Conservation (phyloP, 2,888 invertebrate species). For the Tricholauxania praeusta region DNA sequence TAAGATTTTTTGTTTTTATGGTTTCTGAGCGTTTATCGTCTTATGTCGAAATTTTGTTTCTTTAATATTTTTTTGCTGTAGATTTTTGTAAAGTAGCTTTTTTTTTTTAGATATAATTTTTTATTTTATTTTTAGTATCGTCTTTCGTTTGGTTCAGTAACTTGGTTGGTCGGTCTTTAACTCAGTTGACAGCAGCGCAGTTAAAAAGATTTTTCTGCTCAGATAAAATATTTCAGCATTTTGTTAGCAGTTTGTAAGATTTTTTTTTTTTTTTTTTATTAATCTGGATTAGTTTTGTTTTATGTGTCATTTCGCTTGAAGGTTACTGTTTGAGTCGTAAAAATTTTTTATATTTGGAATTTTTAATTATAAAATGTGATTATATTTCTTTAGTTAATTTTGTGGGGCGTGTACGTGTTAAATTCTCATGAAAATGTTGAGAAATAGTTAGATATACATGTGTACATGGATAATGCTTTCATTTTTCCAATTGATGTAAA, state of each 20-base stretch:
- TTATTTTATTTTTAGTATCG: constrained; percentile 4
- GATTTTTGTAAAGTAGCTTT: neutral
- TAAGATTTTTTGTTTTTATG: neutral
- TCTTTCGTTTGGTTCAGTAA: constrained; percentile 8
- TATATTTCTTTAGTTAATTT: too few species aligned
- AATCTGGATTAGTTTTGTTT: constrained; percentile 30
- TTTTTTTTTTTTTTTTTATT: neutral
- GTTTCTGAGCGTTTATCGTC: constrained; percentile 24
- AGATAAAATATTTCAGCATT: constrained; percentile 33
- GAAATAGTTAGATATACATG: too few species aligned
- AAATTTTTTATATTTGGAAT: neutral
- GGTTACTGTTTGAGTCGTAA: constrained; percentile 22
- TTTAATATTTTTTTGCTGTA: constrained; percentile 12
- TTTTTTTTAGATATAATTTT: neutral
- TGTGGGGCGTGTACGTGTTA: too few species aligned
- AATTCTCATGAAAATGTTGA: too few species aligned
- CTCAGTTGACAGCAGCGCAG: constrained; percentile 21
- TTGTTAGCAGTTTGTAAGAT: constrained; percentile 31
- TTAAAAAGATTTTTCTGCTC: constrained; percentile 22
- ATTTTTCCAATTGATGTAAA: too few species aligned
- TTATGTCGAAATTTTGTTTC: constrained; percentile 26
- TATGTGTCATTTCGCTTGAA: constrained; percentile 20
- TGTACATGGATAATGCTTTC: too few species aligned
- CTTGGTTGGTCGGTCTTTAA: constrained; percentile 14
- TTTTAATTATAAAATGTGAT: neutral